These are phyloP conservation scores for Rattus norvegicus DNA, from an alignment of 2,113 vertebrate genomes.

Conservation along the genomic window DNA sequence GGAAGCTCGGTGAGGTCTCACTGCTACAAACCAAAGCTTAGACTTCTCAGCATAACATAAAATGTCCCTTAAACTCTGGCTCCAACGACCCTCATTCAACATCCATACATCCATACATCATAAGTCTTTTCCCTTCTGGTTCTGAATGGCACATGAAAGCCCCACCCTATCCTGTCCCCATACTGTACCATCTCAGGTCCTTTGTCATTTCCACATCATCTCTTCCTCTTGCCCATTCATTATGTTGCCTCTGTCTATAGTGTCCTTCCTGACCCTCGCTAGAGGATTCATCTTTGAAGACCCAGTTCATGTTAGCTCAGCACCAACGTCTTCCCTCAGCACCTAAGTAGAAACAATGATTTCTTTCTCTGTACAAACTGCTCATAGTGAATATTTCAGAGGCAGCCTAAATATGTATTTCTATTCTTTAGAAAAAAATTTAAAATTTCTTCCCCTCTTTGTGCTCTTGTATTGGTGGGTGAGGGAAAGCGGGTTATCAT, in stretches of 20 bases:
- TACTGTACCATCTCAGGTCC: not conserved
- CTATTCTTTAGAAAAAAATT: not conserved
- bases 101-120: not conserved
- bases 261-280: not conserved
- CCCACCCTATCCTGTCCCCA: too few species aligned
- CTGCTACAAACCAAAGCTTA: not conserved
- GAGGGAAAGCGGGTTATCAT: not conserved
- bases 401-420: not conserved
- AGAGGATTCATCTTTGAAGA: not conserved
- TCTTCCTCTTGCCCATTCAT: not conserved
- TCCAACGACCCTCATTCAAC: not conserved
- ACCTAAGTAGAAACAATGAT: not conserved
- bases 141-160: not conserved
- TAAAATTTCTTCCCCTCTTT: not conserved
- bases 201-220: not conserved
- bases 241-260: not conserved
- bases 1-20: not conserved
- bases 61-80: conserved; percentile 29
- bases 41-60: not conserved
- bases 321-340: not conserved
- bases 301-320: not conserved
- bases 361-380: not conserved
- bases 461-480: not conserved
- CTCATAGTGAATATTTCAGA: not conserved
- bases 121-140: not conserved